Percentiles rank a stretch among this genome's conserved stretches.
phyloP scores from a whole-genome alignment of 1,140 invertebrate species.

The Drosophila sp. region DNA sequence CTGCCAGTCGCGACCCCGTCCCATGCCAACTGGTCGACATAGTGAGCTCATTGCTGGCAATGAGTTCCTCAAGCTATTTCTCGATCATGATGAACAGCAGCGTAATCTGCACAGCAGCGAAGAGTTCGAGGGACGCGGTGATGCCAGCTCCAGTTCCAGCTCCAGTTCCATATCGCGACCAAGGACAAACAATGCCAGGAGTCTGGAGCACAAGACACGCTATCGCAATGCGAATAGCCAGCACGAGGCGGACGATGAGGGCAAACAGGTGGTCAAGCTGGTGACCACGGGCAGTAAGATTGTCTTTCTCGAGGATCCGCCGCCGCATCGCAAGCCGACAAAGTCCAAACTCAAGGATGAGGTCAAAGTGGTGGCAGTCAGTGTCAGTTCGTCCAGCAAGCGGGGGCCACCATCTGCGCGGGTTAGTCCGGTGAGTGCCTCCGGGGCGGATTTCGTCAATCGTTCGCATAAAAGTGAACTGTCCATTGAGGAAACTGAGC shows the following conservation, averaged over 20 bases:
- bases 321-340: constrained; percentile 16
- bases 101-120: constrained; percentile 66
- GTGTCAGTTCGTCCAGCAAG: constrained; percentile 77
- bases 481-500: constrained; percentile 78
- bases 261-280: constrained; percentile 62
- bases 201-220: constrained; percentile 61
- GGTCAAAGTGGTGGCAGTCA: constrained; percentile 76
- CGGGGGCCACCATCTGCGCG: constrained; percentile 33
- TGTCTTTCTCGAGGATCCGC: constrained; percentile 76
- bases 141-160: constrained; percentile 11
- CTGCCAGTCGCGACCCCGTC: constrained; percentile 46
- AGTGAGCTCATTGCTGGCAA: constrained; percentile 81
- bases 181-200: constrained; percentile 44
- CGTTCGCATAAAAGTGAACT: constrained; percentile 79
- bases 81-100: constrained; percentile 72
- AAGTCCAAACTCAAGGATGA: constrained; percentile 60
- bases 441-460: constrained; percentile 69
- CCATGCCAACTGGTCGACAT: constrained; percentile 36
- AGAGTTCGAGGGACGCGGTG: constrained; percentile 45
- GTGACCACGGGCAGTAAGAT: constrained; percentile 80
- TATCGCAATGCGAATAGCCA: constrained; percentile 56
- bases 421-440: constrained; percentile 37
- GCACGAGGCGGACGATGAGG: constrained; percentile 33
- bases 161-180: not conserved
- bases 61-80: constrained; percentile 80